Percentiles rank a stretch among this genome's conserved stretches.
Conservation (phyloP, 2,113 vertebrate species). For the Alectura lathami region DNA sequence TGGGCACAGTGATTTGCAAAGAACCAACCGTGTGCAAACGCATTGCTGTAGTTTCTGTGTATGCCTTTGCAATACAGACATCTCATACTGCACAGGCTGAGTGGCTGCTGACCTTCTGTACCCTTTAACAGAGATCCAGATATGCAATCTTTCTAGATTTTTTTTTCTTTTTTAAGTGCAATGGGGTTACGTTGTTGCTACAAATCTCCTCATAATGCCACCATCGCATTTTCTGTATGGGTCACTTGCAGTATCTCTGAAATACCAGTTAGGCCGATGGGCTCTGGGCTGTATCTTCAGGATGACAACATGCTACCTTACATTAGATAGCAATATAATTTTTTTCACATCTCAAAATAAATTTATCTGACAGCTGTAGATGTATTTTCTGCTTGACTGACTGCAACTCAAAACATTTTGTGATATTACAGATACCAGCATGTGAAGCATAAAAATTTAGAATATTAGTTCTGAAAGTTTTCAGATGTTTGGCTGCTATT, state of each 20-base stretch:
- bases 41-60: neutral
- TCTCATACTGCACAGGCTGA: fast-evolving
- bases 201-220: neutral
- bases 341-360: conserved; percentile 5
- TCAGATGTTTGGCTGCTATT: neutral
- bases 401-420: conserved; percentile 24
- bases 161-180: neutral
- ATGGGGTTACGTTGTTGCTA: neutral
- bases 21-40: neutral
- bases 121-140: neutral
- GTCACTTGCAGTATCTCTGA: neutral
- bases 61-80: too few species aligned
- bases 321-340: neutral
- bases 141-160: neutral
- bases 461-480: conserved; percentile 34
- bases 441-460: conserved; percentile 23
- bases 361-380: conserved; percentile 45
- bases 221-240: neutral
- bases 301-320: neutral
- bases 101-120: neutral
- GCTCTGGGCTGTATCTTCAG: neutral
- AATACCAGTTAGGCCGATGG: neutral
- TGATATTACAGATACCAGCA: neutral
- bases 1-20: neutral
- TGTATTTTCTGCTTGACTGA: conserved; percentile 43